phyloP scores from a whole-genome alignment of 2,888 invertebrate genomes.

The Andrena flavipes region DNA sequence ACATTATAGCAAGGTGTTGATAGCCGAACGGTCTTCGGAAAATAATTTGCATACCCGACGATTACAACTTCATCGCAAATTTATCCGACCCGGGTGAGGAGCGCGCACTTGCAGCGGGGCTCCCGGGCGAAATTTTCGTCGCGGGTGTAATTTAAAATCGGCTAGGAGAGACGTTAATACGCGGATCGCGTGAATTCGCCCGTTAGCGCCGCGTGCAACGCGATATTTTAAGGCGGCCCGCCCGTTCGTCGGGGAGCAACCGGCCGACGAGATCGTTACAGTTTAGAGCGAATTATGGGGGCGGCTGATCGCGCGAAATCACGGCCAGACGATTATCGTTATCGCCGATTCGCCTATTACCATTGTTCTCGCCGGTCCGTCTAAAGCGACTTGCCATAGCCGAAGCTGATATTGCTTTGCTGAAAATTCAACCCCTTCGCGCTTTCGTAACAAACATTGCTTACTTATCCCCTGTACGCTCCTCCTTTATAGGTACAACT shows the following conservation, averaged over 20 bases:
- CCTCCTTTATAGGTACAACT: too few species aligned
- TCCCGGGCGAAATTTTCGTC: conserved; percentile 3
- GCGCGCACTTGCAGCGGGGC: conserved; percentile 47
- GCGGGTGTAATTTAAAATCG: conserved; percentile 5
- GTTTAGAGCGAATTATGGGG: conserved; percentile 11
- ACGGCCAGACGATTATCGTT: conserved; percentile 1
- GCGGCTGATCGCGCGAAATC: conserved; percentile 7
- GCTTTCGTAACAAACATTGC: too few species aligned
- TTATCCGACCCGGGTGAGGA: conserved; percentile 6
- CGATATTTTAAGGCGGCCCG: conserved; percentile 20
- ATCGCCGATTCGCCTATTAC: conserved; percentile 1
- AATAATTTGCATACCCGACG: conserved; percentile 74
- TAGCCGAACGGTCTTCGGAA: conserved; percentile 61
- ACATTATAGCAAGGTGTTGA: conserved; percentile 60
- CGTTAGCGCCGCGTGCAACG: not conserved
- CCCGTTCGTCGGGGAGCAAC: not conserved
- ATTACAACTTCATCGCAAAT: conserved; percentile 74
- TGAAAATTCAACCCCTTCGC: too few species aligned
- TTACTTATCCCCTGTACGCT: too few species aligned
- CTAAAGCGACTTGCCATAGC: too few species aligned
- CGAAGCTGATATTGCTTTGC: too few species aligned
- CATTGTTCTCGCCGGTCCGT: conserved; percentile 5
- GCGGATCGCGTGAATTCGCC: conserved; percentile 22
- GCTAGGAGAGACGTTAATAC: conserved; percentile 35
- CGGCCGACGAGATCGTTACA: conserved; percentile 27